Conservation (phyloP, 2,888 invertebrate species). For the Caprella mutica region DNA sequence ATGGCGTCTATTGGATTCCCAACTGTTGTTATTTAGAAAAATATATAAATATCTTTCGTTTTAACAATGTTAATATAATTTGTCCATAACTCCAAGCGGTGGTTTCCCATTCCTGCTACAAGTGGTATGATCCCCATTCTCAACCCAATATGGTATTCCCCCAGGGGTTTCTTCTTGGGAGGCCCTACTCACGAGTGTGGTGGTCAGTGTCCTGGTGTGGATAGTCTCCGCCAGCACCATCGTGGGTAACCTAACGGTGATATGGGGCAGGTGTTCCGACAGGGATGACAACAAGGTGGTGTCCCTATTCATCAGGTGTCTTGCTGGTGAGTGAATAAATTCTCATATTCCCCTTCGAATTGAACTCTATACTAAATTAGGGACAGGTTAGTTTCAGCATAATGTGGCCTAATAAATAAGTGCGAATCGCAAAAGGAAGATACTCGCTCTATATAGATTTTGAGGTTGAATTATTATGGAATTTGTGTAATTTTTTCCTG, state of each 20-base stretch:
- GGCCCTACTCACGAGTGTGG: slow-evolving; percentile 49
- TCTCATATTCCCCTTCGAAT: neutral
- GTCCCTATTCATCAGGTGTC: slow-evolving; percentile 39
- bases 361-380: neutral
- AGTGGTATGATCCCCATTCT: neutral
- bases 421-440: too few species aligned
- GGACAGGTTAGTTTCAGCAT: too few species aligned
- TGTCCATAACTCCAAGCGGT: too few species aligned
- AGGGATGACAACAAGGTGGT: slow-evolving; percentile 37
- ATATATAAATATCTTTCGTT: too few species aligned
- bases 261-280: slow-evolving; percentile 45
- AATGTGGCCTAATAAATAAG: too few species aligned
- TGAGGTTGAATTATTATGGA: too few species aligned
- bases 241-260: slow-evolving; percentile 52
- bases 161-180: slow-evolving; percentile 50
- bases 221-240: slow-evolving; percentile 50
- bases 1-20: too few species aligned
- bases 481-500: too few species aligned
- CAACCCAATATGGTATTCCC: neutral
- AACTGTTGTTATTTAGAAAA: too few species aligned
- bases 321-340: slow-evolving; percentile 30
- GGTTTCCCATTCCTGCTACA: too few species aligned
- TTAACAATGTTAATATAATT: too few species aligned
- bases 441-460: too few species aligned
- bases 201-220: slow-evolving; percentile 52